Percentiles rank a stretch among this genome's conserved stretches.
These are phyloP conservation scores for Amphibalanus amphitrite DNA, from an alignment of 1,140 invertebrate species.

Conservation along the genomic window DNA sequence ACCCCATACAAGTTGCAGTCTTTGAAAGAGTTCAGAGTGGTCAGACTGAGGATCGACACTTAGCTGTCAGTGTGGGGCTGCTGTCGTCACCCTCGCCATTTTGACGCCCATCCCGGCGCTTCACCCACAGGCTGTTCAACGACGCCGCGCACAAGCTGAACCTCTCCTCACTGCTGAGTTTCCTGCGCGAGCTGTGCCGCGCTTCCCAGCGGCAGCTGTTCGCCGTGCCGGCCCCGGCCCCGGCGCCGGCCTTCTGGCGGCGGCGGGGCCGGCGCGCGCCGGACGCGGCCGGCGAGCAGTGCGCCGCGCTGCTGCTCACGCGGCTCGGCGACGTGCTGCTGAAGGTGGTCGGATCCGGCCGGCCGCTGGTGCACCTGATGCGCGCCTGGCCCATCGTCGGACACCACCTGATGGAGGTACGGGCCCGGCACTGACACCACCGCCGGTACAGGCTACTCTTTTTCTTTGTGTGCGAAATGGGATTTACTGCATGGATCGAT, in stretches of 20 bases:
- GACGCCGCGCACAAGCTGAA: slow-evolving; percentile 74
- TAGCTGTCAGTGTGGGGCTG: not conserved
- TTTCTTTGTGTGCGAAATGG: too few relatives aligned
- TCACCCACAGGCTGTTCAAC: slow-evolving; percentile 34
- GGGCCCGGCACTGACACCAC: slow-evolving; percentile 11
- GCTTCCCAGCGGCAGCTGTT: slow-evolving; percentile 61
- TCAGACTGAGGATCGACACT: too few relatives aligned
- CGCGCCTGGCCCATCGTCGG: slow-evolving; percentile 74
- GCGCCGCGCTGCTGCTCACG: slow-evolving; percentile 43
- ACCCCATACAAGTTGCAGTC: too few relatives aligned
- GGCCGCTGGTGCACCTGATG: slow-evolving; percentile 77
- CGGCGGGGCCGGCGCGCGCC: slow-evolving; percentile 13
- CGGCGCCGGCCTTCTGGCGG: slow-evolving; percentile 11
- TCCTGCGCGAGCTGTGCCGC: slow-evolving; percentile 58
- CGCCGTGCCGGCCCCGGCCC: slow-evolving; percentile 18
- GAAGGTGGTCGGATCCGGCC: slow-evolving; percentile 62
- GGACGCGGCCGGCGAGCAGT: slow-evolving; percentile 7
- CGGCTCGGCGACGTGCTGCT: slow-evolving; percentile 71
- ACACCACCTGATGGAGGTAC: slow-evolving; percentile 75
- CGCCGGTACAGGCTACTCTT: too few relatives aligned
- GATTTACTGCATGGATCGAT: too few relatives aligned
- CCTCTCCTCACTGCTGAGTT: slow-evolving; percentile 57
- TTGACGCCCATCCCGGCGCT: not conserved
- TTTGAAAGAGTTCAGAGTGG: too few relatives aligned
- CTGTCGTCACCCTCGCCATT: not conserved